Evolutionary conservation across 2,113 vertebrate species (phyloP).

Genomic region (Hemibagrus wyckioides): DNA sequence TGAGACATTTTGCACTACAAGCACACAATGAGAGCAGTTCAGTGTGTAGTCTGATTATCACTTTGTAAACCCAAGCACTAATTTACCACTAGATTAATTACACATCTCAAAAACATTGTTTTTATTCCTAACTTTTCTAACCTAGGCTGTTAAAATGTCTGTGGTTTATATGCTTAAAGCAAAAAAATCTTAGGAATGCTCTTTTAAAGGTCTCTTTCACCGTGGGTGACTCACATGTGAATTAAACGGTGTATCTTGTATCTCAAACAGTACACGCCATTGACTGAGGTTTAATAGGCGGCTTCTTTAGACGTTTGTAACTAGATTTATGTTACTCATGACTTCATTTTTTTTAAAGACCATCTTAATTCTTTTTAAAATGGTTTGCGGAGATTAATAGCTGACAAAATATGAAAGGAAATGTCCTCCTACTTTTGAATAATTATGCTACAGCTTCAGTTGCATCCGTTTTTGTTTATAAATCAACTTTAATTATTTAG

Average conservation of each 20-base stretch:
- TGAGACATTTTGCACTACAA: not conserved
- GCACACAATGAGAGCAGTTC: not conserved
- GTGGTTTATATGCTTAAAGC: not conserved
- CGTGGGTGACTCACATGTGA: not conserved
- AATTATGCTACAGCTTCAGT: not conserved
- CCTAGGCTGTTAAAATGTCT: not conserved
- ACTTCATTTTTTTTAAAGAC: too few species aligned
- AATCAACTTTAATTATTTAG: too few species aligned
- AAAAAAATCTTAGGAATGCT: slow-evolving; percentile 20
- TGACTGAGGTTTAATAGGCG: not conserved
- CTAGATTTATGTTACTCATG: not conserved
- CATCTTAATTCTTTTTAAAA: too few species aligned
- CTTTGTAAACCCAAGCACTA: not conserved
- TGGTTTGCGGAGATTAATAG: too few species aligned
- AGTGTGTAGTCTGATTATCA: not conserved
- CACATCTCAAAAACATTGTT: not conserved
- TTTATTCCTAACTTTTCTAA: not conserved
- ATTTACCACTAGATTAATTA: not conserved
- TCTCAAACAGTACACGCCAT: not conserved
- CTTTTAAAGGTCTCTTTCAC: not conserved
- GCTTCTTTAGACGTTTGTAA: not conserved
- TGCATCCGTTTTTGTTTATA: too few species aligned
- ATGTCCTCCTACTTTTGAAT: not conserved
- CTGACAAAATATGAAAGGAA: too few species aligned
- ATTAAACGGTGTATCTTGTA: not conserved